Conservation (phyloP, 2,888 invertebrate species). For the Acanthopleura granulata region DNA sequence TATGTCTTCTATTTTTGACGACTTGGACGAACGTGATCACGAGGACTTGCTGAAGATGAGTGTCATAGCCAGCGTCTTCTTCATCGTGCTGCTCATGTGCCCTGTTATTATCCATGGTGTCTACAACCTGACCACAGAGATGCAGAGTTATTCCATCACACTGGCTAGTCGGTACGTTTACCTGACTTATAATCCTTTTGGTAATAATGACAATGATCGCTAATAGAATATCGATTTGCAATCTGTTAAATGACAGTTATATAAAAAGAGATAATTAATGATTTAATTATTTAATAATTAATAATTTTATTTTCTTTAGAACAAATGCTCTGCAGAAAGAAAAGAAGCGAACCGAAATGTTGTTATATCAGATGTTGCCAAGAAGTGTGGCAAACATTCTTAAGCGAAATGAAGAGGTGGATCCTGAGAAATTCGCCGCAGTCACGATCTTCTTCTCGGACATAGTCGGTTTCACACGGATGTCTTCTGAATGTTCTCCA, state of each 20-base stretch:
- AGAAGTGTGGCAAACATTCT: conserved; percentile 63
- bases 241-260: too few species aligned
- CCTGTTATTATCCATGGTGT: conserved; percentile 57
- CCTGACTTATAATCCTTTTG: background rate
- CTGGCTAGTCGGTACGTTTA: conserved; percentile 50
- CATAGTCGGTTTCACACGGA: conserved; percentile 60
- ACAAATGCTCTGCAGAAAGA: conserved; percentile 59
- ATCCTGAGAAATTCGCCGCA: conserved; percentile 53
- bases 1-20: conserved; percentile 40
- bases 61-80: conserved; percentile 52
- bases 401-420: conserved; percentile 52
- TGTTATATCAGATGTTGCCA: conserved; percentile 65
- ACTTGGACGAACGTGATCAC: conserved; percentile 38
- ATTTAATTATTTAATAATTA: background rate
- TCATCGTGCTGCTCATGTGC: conserved; percentile 50
- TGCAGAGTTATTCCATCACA: conserved; percentile 56
- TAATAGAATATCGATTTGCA: background rate
- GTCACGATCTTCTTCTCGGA: conserved; percentile 63
- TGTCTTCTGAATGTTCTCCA: conserved; percentile 56
- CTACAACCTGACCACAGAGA: conserved; percentile 54
- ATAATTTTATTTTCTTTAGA: background rate
- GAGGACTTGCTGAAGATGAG: conserved; percentile 45
- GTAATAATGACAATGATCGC: too few species aligned
- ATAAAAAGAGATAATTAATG: too few species aligned
- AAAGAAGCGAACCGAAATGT: conserved; percentile 57